Evolutionary conservation across 2,797 vertebrate species (phyloP), one percentile per base, ranked within the genome.

Genomic region (Sylvia borin): DNA sequence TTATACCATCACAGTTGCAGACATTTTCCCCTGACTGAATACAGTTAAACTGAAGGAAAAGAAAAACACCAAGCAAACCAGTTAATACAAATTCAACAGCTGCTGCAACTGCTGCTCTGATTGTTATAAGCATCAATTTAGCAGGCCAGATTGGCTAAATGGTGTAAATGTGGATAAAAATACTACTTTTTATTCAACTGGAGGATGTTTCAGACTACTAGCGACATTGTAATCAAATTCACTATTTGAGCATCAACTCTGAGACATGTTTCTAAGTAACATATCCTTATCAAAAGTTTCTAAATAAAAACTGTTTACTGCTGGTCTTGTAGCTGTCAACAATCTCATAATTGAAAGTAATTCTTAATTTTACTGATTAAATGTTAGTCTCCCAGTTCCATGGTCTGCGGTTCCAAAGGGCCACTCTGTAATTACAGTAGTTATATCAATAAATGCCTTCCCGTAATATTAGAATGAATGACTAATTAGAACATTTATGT

Each of bases 311-410:
- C 36, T 45, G 60, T 86, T 96, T 94, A 78, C 51, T 82, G 27
- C 42, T 94, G 47, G 40, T 66, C 62, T 83, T 57, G 43, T 21
- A 79, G 31, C 21, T 88, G 62, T 53, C 67, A 82, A 71, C 40
- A 87, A 68, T 14, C 27, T 73, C 85, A 55, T 55, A 95, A 83
- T 26, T 71, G 54, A 92, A 93, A 87, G 34, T 42, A 76, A 81
- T 75, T 91, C 38, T 86, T 89, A 84, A 82, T 94, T 95, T 78
- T 64, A 66, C 73, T 80, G 47, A 92, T 93, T 86, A 95, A 95
- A 93, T 73, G 71, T 67, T 95, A 34, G 58, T 57, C 40, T 85
- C 43, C 42, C 36, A 51, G 38, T 80, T 83, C 43, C n/a, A 67
- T 18, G 60, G 38, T 72, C 68, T 95, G 64, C 78, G n/a, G 26